These are phyloP conservation scores for Ctenosaura bakeri DNA, from an alignment of 2,797 vertebrate species.

Conservation along the genomic window DNA sequence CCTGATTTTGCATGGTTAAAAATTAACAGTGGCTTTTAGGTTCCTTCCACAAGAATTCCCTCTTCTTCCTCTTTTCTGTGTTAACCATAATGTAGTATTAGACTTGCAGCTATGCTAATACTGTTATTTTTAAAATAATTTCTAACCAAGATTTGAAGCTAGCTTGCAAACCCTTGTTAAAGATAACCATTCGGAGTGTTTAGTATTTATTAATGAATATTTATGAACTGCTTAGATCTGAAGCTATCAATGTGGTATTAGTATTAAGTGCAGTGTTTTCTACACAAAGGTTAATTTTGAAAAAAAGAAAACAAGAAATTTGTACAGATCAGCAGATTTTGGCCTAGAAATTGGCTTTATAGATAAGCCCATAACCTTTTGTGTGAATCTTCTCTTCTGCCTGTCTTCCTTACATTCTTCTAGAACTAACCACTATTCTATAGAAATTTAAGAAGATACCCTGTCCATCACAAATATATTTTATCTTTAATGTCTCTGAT, in stretches of 20 bases:
- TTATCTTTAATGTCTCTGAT: neutral
- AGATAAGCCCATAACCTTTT: neutral
- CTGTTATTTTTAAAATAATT: neutral
- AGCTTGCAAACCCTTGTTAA: neutral
- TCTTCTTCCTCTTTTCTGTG: neutral
- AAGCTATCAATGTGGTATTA: too few species aligned
- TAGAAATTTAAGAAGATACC: neutral
- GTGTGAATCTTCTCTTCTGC: neutral
- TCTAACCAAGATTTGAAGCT: neutral
- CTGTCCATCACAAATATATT: neutral
- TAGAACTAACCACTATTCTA: neutral
- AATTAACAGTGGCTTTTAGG: neutral
- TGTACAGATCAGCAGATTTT: constrained; percentile 7
- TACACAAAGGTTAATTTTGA: neutral
- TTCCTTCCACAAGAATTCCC: neutral
- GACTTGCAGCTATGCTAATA: neutral
- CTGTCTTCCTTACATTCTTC: constrained; percentile 5
- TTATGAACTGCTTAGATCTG: too few species aligned
- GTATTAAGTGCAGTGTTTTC: too few species aligned
- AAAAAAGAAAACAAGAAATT: neutral
- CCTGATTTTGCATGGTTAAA: neutral
- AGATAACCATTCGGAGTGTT: neutral
- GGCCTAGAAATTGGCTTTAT: neutral
- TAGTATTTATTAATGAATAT: neutral
- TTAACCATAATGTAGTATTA: neutral